Evolutionary conservation across 2,113 vertebrate species (phyloP), one percentile per base, ranked within the genome.

Genomic region (Heteronetta atricapilla): DNA sequence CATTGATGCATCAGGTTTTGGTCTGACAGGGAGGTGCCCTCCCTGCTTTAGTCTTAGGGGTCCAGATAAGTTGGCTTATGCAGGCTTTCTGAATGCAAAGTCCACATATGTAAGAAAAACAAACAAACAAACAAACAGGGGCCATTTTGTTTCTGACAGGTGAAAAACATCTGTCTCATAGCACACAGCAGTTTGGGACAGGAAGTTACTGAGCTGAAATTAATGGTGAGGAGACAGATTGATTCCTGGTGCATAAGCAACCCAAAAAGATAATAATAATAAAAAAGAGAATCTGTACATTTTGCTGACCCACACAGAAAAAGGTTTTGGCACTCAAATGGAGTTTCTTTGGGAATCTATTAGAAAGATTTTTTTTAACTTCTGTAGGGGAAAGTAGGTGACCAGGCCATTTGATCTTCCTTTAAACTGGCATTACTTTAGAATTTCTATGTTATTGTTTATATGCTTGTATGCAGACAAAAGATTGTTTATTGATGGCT

Each of bases 11-110:
- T 31, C 34, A 21, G 7, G n/a, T 50, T 92, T 42, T 48, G 5
- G 55, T 90, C 44, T 72, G 53, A 48, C 26, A 69, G 33, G 18
- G 46, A 82, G 6, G 26, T 34, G 38, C 6, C 16, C 38, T 85
- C 6, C 19, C 38, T 87, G 10, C 18, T 66, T 94, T 44, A 69
- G 4, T 59, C 18, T 59, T 63, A n/a, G 4, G 33, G 19, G 7
- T 82, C 22, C 29, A 56, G 42, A n/a, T 36, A 55, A 59, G 2
- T 13, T 19, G 3, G 4, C 7, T 80, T 88, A 82, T 0, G 0
- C 10, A 68, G 42, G 36, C 15, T 88, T 85, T 75, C 31, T 76
- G 42, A 85, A 82, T 36, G 6, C 3, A 19, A 75, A 92, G 20
- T 34, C 14, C 22, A 8, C 19, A 42, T 9, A 38, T 11, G 21